Percentiles rank a stretch among this genome's conserved stretches.
Evolutionary conservation across 2,797 vertebrate species (phyloP).

Genomic region (Psittacula echo): DNA sequence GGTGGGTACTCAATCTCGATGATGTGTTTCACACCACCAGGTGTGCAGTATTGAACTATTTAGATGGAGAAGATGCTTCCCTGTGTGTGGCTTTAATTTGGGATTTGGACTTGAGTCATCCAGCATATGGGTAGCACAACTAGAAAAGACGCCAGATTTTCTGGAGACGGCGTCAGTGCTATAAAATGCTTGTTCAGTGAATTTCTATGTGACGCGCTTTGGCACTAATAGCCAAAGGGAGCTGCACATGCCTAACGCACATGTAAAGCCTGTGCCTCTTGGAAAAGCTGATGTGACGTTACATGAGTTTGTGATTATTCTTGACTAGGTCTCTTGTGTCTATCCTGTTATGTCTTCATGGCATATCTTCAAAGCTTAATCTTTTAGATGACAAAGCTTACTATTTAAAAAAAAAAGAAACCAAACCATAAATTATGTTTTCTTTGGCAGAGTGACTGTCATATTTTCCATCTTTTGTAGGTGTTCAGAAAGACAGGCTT

Average conservation of each 20-base stretch:
- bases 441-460: not conserved
- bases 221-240: not conserved
- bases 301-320: not conserved
- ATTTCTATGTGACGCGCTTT: not conserved
- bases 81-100: not conserved
- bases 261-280: not conserved
- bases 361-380: not conserved
- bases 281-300: not conserved
- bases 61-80: not conserved
- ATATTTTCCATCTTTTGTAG: not conserved
- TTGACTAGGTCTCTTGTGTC: not conserved
- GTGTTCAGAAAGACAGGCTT: not conserved
- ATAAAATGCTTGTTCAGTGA: not conserved
- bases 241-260: rapidly evolving
- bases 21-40: not conserved
- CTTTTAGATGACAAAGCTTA: not conserved
- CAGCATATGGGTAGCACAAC: not conserved
- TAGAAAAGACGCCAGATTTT: not conserved
- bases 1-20: not conserved
- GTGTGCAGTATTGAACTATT: not conserved
- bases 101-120: not conserved
- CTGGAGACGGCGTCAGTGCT: not conserved
- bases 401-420: not conserved
- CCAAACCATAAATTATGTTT: not conserved
- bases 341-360: not conserved